Evolutionary conservation across 2,888 invertebrate genomes (phyloP).

Genomic region (Pseudolycoriella hygida): DNA sequence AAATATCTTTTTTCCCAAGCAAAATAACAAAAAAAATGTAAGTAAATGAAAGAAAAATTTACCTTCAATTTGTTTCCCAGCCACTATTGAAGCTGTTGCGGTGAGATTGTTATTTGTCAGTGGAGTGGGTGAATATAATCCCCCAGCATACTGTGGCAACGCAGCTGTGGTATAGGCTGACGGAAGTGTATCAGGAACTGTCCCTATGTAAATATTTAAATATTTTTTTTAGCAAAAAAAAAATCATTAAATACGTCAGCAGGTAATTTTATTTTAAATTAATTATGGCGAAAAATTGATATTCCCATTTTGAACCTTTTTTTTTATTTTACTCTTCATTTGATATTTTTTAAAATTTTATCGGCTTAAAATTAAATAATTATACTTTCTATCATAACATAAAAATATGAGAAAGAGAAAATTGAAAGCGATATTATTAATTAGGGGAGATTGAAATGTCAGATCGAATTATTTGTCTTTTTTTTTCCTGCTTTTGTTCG

Average conservation of each 20-base stretch:
- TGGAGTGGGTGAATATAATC: slow-evolving; percentile 29
- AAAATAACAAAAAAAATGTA: not conserved
- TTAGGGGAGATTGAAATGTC: too few species aligned
- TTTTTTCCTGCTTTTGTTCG: not conserved
- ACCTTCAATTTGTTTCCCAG: slow-evolving; percentile 87
- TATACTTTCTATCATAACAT: not conserved
- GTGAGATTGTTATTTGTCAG: slow-evolving; percentile 42
- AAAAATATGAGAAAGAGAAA: not conserved
- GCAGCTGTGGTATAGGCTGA: slow-evolving; percentile 34
- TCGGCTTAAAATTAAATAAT: not conserved
- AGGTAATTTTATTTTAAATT: not conserved
- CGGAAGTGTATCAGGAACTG: slow-evolving; percentile 36
- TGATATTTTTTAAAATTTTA: not conserved
- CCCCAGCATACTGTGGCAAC: slow-evolving; percentile 4
- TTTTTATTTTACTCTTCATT: not conserved
- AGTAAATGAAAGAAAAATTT: slow-evolving; percentile 15
- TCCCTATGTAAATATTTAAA: slow-evolving; percentile 28
- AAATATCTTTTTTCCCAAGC: not conserved
- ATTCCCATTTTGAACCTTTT: not conserved
- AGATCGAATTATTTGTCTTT: not conserved
- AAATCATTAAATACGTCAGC: not conserved
- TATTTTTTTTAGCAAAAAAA: not conserved
- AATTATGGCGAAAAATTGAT: not conserved
- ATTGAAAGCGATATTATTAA: not conserved
- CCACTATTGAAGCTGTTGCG: slow-evolving; percentile 58